Base-by-base conservation (phyloP, 2,113 vertebrate species). In the Pteronura brasiliensis region DNA sequence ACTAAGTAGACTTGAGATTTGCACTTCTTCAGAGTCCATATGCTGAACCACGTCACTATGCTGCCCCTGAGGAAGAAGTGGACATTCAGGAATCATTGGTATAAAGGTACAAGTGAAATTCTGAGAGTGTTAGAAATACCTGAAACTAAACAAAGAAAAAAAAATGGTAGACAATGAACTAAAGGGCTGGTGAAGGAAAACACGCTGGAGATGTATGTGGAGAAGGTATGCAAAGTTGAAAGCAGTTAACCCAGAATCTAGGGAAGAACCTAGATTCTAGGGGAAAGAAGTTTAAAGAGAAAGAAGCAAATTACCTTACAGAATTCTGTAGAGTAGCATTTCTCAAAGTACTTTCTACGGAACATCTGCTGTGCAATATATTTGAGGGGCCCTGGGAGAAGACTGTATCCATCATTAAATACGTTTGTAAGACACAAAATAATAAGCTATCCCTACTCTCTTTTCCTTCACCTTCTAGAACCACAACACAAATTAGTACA, bases 321-420 rank as follows among this genome's bases (percentile, higher is more conserved):
- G 20, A 95, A 91, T 85, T 87, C n/a, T 79, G 3, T 63, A 52
- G 10, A 87, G 0, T 29, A 29, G 36, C 3, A 4, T 76, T 49
- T 85, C 63, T 65, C n/a, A 49, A 49, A 47, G 17, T 92, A 1
- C 31, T 0, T 71, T 82, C 65, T 77, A 2, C 21, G n/a, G 12
- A 89, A 74, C 2, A 17, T 77, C 2, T 44, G 36, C 25, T 23
- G 52, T 13, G 55, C 11, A 25, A 1, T 49, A 29, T 44, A 39
- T 63, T 42, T 83, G 13, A 13, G 55, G n/a, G 3, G 11, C 3
- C 2, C 4, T 3, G 4, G 12, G 17, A 10, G 1, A 1, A 14
- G 6, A 42, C 21, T 61, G 3, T 20, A 13, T 80, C 8, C 8
- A 23, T 87, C 44, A 3, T 85, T 36, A 67, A 65, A 5, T 21